A percentile compares a stretch with the other conserved stretches of the same genome.
These are phyloP conservation scores for Borostomias antarcticus DNA, from an alignment of 2,797 vertebrate species.

Conservation along the genomic window DNA sequence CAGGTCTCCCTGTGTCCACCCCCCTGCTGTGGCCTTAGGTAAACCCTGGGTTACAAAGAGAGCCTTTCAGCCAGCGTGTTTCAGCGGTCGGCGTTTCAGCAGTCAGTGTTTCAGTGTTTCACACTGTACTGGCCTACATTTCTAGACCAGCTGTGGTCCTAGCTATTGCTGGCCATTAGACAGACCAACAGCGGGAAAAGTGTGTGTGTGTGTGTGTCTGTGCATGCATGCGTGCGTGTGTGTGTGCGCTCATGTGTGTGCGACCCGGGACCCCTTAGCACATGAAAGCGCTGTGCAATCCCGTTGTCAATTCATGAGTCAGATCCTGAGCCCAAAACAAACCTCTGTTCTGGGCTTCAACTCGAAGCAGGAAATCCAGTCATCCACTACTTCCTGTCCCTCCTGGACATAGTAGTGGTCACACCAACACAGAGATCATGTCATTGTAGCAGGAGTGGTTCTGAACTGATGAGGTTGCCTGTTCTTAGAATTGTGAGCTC, in stretches of 20 bases:
- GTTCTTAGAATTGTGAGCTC: too few relatives aligned
- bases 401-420: neutral
- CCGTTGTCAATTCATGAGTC: conserved; percentile 85
- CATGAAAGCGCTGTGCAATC: conserved; percentile 78
- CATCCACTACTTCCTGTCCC: conserved; percentile 24
- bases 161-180: too few relatives aligned
- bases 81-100: conserved; percentile 18
- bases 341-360: conserved; percentile 81
- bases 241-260: too few relatives aligned
- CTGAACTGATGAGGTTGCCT: neutral
- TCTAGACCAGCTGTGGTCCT: neutral
- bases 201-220: too few relatives aligned
- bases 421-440: neutral
- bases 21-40: conserved; percentile 76
- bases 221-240: too few relatives aligned
- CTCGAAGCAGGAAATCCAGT: conserved; percentile 85
- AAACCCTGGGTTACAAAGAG: conserved; percentile 81
- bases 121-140: conserved; percentile 46
- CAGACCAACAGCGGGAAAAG: too few relatives aligned
- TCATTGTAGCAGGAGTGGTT: neutral
- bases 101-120: too few relatives aligned
- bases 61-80: conserved; percentile 68
- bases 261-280: conserved; percentile 20
- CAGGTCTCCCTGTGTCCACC: conserved; percentile 52
- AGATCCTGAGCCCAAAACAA: conserved; percentile 84